Conservation (phyloP, 2,888 invertebrate species). For the Napeogenes sylphis region DNA sequence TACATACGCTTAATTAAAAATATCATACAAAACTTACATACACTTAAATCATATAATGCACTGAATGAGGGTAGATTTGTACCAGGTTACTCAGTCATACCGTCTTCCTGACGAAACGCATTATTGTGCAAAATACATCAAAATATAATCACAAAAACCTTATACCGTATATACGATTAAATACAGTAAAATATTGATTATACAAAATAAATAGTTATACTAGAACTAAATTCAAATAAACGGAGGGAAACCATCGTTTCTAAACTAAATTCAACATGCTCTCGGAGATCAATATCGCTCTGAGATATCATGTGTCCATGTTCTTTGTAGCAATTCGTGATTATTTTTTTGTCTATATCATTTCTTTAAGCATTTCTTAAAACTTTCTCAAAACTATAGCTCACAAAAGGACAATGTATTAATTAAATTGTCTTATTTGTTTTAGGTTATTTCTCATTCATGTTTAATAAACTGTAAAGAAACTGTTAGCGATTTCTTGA, state of each 20-base stretch:
- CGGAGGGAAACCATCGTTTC: constrained; percentile 57
- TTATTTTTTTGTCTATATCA: constrained; percentile 10
- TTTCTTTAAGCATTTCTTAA: neutral
- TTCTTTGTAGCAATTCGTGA: neutral
- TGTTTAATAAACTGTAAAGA: neutral
- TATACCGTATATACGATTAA: constrained; percentile 24
- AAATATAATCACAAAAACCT: constrained; percentile 47
- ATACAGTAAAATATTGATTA: constrained; percentile 38
- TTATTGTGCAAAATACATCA: constrained; percentile 56
- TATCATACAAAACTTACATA: constrained; percentile 69
- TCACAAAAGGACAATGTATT: neutral
- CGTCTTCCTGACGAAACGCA: constrained; percentile 59
- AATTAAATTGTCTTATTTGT: too few relatives aligned
- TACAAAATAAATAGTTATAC: constrained; percentile 64
- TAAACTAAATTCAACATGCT: constrained; percentile 25
- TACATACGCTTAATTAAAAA: constrained; percentile 57
- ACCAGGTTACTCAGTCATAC: constrained; percentile 62
- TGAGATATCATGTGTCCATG: neutral
- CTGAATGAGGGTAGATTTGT: constrained; percentile 69
- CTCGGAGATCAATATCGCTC: constrained; percentile 23
- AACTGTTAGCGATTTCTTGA: neutral
- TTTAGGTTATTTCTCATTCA: too few relatives aligned
- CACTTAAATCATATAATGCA: constrained; percentile 68
- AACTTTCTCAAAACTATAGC: too few relatives aligned
- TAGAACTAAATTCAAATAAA: constrained; percentile 45